These are phyloP conservation scores for Cacoxenus indagator DNA, from an alignment of 2,888 invertebrate genomes.

Conservation along the genomic window DNA sequence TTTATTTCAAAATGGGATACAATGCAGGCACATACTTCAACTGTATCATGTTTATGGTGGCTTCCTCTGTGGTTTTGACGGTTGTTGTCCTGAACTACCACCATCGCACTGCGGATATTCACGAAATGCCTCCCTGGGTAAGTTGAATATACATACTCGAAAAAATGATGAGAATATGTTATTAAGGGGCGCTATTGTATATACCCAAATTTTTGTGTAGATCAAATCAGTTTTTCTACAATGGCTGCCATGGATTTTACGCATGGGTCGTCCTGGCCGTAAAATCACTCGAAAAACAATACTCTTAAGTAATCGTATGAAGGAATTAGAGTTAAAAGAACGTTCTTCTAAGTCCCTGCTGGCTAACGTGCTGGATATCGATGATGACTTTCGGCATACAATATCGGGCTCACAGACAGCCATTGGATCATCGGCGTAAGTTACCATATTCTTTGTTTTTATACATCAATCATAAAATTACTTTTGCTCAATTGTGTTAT, in stretches of 20 bases:
- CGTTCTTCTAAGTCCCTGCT: slow-evolving; percentile 93
- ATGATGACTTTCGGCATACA: slow-evolving; percentile 91
- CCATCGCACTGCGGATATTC: slow-evolving; percentile 96
- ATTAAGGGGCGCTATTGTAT: slow-evolving; percentile 23
- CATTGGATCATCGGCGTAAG: slow-evolving; percentile 77
- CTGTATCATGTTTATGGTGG: slow-evolving; percentile 99
- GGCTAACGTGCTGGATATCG: slow-evolving; percentile 95
- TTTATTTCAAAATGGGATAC: background rate
- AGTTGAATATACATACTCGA: slow-evolving; percentile 71
- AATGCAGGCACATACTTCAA: slow-evolving; percentile 99
- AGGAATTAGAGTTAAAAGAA: slow-evolving; percentile 93
- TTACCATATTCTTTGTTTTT: too few species aligned
- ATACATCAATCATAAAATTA: background rate
- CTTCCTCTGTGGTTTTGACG: slow-evolving; percentile 96
- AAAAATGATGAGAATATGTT: too few species aligned
- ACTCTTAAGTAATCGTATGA: slow-evolving; percentile 90
- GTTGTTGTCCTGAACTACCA: slow-evolving; percentile 98
- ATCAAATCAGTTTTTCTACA: slow-evolving; percentile 95
- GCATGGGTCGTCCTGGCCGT: slow-evolving; percentile 96
- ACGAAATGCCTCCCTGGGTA: slow-evolving; percentile 97
- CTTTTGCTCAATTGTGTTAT: background rate
- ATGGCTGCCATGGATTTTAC: slow-evolving; percentile 96
- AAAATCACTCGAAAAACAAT: slow-evolving; percentile 93
- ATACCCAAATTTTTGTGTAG: slow-evolving; percentile 74
- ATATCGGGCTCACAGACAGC: slow-evolving; percentile 74